A percentile compares a stretch with the other conserved stretches of the same genome.
These are phyloP conservation scores for Caenorhabditis brenneri DNA, from an alignment of 1,140 invertebrate species.

Conservation along the genomic window DNA sequence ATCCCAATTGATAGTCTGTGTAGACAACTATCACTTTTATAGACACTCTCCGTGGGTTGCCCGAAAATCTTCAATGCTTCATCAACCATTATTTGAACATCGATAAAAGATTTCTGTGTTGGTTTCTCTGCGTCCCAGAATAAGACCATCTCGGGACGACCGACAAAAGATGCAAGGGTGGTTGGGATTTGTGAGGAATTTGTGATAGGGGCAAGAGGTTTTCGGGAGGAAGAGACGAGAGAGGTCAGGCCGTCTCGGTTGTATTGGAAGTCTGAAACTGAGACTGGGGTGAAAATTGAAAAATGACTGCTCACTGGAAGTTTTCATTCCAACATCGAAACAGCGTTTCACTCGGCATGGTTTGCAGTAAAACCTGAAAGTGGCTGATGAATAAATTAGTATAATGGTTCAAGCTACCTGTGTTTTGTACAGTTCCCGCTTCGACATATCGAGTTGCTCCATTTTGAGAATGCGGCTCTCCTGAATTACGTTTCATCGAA, in stretches of 20 bases:
- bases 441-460: not conserved
- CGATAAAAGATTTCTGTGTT: not conserved
- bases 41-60: not conserved
- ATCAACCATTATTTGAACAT: not conserved
- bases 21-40: not conserved
- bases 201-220: no score
- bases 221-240: not conserved
- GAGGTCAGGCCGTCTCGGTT: not conserved
- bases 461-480: not conserved
- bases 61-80: not conserved
- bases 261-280: not conserved
- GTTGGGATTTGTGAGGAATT: not conserved
- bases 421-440: not conserved
- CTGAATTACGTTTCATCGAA: not conserved
- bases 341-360: not conserved
- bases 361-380: not conserved
- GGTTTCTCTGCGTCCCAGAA: constrained; percentile 5
- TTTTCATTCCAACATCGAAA: not conserved
- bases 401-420: not conserved
- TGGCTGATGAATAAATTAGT: no score
- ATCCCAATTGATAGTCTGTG: not conserved
- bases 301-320: not conserved
- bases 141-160: not conserved
- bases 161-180: not conserved
- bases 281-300: not conserved